phyloP scores from a whole-genome alignment of 2,888 invertebrate genomes.

The Agrotis puta region DNA sequence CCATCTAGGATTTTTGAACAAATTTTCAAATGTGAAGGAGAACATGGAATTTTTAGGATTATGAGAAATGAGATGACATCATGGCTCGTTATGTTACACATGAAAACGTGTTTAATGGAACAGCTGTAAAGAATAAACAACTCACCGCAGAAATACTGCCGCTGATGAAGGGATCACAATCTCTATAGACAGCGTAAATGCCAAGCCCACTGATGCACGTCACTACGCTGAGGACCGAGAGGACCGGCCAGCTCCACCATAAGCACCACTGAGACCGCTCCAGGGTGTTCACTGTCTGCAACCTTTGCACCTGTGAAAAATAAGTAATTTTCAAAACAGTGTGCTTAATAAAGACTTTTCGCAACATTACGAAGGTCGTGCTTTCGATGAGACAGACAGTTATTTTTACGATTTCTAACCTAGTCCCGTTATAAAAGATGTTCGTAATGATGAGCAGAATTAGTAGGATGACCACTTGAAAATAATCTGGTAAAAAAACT shows the following conservation, averaged over 20 bases:
- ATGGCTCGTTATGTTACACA: background rate
- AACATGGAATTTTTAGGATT: too few relatives aligned
- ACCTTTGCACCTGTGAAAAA: conserved; percentile 91
- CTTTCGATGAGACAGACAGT: too few relatives aligned
- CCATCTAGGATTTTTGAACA: too few relatives aligned
- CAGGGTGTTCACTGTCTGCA: conserved; percentile 93
- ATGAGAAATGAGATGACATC: too few relatives aligned
- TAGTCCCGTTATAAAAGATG: too few relatives aligned
- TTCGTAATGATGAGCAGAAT: too few relatives aligned
- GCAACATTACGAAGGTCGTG: too few relatives aligned
- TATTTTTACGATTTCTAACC: too few relatives aligned
- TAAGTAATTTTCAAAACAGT: background rate
- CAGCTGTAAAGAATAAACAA: conserved; percentile 6
- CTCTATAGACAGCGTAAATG: conserved; percentile 95
- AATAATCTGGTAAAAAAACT: too few relatives aligned
- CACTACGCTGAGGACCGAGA: conserved; percentile 93
- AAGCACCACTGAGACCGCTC: conserved; percentile 93
- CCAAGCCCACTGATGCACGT: conserved; percentile 95
- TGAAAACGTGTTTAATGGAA: background rate
- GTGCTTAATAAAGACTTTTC: too few relatives aligned
- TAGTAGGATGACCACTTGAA: too few relatives aligned
- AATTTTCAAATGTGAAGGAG: too few relatives aligned
- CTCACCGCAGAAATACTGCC: conserved; percentile 91
- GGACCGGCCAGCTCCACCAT: conserved; percentile 96
- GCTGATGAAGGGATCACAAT: conserved; percentile 94